phyloP scores from a whole-genome alignment of 2,888 invertebrate genomes.

The Leucoptera coffeella region DNA sequence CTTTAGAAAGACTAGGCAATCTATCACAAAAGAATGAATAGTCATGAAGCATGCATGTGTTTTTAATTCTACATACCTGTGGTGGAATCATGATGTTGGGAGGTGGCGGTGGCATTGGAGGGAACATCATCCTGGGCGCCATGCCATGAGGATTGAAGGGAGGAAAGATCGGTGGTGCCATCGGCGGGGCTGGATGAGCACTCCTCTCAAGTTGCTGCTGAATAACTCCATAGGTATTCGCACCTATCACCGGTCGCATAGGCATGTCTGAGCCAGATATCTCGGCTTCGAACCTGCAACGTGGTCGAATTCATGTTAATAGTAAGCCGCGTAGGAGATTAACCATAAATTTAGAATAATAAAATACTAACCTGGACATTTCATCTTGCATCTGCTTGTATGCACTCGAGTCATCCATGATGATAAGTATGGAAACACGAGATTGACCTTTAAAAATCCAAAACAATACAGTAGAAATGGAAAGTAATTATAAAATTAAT shows the following conservation, averaged over 20 bases:
- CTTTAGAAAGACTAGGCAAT: no score
- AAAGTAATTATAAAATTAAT: no score
- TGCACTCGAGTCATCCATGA: slow-evolving; percentile 48
- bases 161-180: slow-evolving; percentile 22
- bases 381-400: slow-evolving; percentile 85
- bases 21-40: no score
- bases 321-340: slow-evolving; percentile 3
- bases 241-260: slow-evolving; percentile 62
- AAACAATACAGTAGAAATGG: slow-evolving; percentile 23
- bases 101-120: slow-evolving; percentile 61
- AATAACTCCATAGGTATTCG: slow-evolving; percentile 65
- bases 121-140: slow-evolving; percentile 39
- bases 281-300: slow-evolving; percentile 77
- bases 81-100: slow-evolving; percentile 64
- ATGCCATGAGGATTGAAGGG: slow-evolving; percentile 14
- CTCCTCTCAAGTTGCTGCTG: slow-evolving; percentile 61
- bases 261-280: slow-evolving; percentile 60
- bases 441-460: slow-evolving; percentile 43
- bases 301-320: not conserved
- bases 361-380: slow-evolving; percentile 66
- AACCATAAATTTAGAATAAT: no score
- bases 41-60: no score
- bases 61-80: slow-evolving; percentile 40
- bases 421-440: slow-evolving; percentile 14
- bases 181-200: slow-evolving; percentile 21